These are phyloP conservation scores for Nettapus auritus DNA, from an alignment of 2,113 vertebrate genomes.

Conservation along the genomic window DNA sequence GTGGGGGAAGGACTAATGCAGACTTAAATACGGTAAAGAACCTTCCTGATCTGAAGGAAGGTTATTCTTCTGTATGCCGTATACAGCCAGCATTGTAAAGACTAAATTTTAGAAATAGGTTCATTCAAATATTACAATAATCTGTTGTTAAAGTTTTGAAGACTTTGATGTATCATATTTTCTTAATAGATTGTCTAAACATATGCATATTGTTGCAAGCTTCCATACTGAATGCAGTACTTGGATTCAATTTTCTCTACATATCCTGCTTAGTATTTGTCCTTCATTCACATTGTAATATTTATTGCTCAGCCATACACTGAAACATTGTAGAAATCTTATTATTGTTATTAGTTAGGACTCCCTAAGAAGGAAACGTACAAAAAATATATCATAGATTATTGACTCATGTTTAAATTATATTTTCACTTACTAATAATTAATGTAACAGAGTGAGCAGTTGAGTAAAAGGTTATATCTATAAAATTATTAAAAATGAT, in stretches of 20 bases:
- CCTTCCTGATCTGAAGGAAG: background rate
- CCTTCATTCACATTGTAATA: background rate
- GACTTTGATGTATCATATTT: background rate
- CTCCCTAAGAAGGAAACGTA: background rate
- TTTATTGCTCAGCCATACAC: background rate
- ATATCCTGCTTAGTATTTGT: background rate
- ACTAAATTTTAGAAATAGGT: background rate
- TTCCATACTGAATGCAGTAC: background rate
- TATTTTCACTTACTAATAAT: conserved; percentile 61
- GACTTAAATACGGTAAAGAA: background rate
- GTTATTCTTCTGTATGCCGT: background rate
- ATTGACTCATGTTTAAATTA: conserved; percentile 47
- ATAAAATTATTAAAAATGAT: conserved; percentile 62
- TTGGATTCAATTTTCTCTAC: background rate
- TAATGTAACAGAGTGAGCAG: conserved; percentile 35
- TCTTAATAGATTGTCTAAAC: background rate
- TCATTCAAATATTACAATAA: background rate
- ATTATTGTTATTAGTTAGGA: background rate
- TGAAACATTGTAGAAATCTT: background rate
- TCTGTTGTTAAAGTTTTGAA: background rate
- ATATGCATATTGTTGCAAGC: background rate
- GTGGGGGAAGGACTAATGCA: fast-evolving
- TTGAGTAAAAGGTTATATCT: conserved; percentile 59
- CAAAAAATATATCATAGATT: background rate
- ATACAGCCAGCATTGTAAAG: background rate